Conservation (phyloP, 2,888 invertebrate genomes). For the Teinopalpus imperialis region DNA sequence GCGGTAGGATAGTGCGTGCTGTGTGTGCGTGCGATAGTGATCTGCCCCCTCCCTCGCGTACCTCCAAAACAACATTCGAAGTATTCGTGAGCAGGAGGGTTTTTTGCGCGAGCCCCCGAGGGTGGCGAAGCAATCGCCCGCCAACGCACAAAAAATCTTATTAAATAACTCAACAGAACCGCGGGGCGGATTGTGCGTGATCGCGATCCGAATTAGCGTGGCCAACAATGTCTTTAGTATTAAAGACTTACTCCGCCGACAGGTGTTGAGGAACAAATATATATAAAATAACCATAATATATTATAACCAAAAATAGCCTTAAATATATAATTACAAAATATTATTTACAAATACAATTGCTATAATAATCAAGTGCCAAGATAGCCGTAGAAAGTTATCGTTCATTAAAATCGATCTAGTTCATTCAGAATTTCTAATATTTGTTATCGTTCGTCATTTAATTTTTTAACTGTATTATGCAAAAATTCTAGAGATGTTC, state of each 20-base stretch:
- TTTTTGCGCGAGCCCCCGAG: conserved; percentile 79
- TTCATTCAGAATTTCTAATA: too few relatives aligned
- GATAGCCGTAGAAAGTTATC: too few relatives aligned
- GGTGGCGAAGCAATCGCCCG: conserved; percentile 77
- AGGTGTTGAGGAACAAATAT: conserved; percentile 5
- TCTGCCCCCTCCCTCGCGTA: conserved; percentile 52
- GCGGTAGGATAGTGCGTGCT: conserved; percentile 79
- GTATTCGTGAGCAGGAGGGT: conserved; percentile 76
- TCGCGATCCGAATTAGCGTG: conserved; percentile 75
- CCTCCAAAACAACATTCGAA: conserved; percentile 75
- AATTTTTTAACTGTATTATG: too few relatives aligned
- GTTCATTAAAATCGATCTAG: too few relatives aligned
- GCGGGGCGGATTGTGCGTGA: conserved; percentile 73
- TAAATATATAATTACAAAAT: too few relatives aligned
- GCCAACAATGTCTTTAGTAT: conserved; percentile 56
- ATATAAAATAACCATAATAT: too few relatives aligned
- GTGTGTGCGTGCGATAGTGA: conserved; percentile 79
- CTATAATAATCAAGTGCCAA: too few relatives aligned
- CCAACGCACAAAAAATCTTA: conserved; percentile 77
- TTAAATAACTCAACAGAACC: conserved; percentile 77
- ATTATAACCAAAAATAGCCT: too few relatives aligned
- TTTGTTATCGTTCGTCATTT: too few relatives aligned
- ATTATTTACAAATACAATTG: too few relatives aligned
- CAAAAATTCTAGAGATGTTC: too few relatives aligned
- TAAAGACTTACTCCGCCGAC: conserved; percentile 39